Evolutionary conservation across 2,888 invertebrate species (phyloP).

Genomic region (Octodonta nipae): DNA sequence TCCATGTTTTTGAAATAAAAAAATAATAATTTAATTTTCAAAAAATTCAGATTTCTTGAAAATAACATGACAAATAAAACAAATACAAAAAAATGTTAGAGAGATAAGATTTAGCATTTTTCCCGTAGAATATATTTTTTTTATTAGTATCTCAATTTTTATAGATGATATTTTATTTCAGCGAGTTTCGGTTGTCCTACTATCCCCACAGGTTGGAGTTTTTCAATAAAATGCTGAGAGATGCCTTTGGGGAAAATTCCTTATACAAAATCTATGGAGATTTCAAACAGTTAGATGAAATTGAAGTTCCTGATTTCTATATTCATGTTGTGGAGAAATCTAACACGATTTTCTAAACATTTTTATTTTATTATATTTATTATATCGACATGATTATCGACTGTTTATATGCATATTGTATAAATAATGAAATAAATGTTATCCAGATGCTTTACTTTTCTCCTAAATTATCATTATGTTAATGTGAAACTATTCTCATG

Average conservation of each 20-base stretch:
- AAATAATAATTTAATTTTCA: too few species aligned
- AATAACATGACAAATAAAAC: not conserved
- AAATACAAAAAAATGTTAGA: not conserved
- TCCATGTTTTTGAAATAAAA: too few species aligned
- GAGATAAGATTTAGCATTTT: slow-evolving; percentile 1
- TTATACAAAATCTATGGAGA: slow-evolving; percentile 66
- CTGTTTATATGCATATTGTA: too few species aligned
- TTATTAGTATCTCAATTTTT: too few species aligned
- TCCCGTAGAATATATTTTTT: too few species aligned
- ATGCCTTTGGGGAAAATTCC: slow-evolving; percentile 52
- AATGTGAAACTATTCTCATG: too few species aligned
- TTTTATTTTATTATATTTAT: not conserved
- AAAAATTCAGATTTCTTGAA: too few species aligned
- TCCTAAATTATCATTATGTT: too few species aligned
- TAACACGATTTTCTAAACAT: slow-evolving; percentile 6
- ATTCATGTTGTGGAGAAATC: slow-evolving; percentile 69
- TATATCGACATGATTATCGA: too few species aligned
- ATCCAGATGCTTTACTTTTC: too few species aligned
- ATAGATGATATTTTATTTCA: too few species aligned
- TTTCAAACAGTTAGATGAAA: slow-evolving; percentile 55
- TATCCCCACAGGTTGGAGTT: slow-evolving; percentile 67
- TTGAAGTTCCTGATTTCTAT: slow-evolving; percentile 63
- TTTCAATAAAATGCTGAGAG: slow-evolving; percentile 57
- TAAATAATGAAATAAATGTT: too few species aligned
- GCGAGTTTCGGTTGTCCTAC: slow-evolving; percentile 76